These are phyloP conservation scores for Argyra leucocephala DNA, from an alignment of 2,888 invertebrate species.

Conservation along the genomic window DNA sequence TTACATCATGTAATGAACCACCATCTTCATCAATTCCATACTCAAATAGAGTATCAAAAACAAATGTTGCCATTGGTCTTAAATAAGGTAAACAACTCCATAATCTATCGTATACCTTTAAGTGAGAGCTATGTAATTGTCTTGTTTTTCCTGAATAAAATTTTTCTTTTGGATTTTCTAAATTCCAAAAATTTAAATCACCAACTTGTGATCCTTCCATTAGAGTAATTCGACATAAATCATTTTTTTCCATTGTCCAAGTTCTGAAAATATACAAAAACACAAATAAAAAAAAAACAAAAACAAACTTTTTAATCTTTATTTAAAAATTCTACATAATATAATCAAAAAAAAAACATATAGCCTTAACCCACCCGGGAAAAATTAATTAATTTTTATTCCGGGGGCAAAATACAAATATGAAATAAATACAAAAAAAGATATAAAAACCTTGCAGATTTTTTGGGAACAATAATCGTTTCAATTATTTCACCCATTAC, in stretches of 20 bases:
- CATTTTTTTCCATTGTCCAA: slow-evolving; percentile 42
- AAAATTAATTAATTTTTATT: too few species aligned
- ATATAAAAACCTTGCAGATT: slow-evolving; percentile 29
- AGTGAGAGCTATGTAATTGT: slow-evolving; percentile 44
- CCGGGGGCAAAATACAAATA: too few species aligned
- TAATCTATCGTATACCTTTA: slow-evolving; percentile 44
- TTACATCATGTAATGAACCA: slow-evolving; percentile 44
- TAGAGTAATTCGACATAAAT: slow-evolving; percentile 43
- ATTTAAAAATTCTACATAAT: too few species aligned
- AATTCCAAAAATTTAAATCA: slow-evolving; percentile 46
- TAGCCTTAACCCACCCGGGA: too few species aligned
- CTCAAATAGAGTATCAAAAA: slow-evolving; percentile 41
- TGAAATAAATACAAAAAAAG: too few species aligned
- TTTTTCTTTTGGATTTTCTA: slow-evolving; percentile 41
- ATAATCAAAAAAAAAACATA: too few species aligned
- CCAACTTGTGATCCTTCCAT: slow-evolving; percentile 45
- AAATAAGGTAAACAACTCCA: slow-evolving; percentile 46
- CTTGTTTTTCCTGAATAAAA: slow-evolving; percentile 47
- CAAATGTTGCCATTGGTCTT: slow-evolving; percentile 45
- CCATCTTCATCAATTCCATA: slow-evolving; percentile 47
- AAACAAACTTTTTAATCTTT: too few species aligned
- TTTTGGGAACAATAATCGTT: slow-evolving; percentile 38
- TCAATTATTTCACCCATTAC: slow-evolving; percentile 34
- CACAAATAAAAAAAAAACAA: neutral
- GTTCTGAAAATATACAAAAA: slow-evolving; percentile 28